Evolutionary conservation across 2,113 vertebrate genomes (phyloP).

Genomic region (Crotalus tigris): DNA sequence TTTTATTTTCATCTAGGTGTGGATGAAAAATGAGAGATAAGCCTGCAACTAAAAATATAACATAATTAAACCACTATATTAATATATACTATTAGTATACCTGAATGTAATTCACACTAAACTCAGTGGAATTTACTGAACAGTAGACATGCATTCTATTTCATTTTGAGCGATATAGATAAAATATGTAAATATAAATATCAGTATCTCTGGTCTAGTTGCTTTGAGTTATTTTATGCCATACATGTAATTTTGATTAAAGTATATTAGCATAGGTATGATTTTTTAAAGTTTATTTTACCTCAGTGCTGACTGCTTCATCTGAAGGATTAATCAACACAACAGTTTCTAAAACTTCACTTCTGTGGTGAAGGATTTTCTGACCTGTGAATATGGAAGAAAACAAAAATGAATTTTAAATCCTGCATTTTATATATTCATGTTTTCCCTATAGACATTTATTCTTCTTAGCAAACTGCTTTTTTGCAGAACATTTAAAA

Average conservation of each 20-base stretch:
- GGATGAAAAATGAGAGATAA: background rate
- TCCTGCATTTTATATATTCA: background rate
- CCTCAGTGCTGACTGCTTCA: constrained; percentile 95
- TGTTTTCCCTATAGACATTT: background rate
- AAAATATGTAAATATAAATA: accelerated
- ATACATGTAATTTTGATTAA: background rate
- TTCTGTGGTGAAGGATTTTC: constrained; percentile 97
- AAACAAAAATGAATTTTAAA: constrained; percentile 36
- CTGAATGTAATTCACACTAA: background rate
- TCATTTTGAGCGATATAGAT: background rate
- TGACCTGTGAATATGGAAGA: constrained; percentile 78
- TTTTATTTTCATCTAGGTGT: background rate
- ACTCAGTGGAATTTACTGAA: background rate
- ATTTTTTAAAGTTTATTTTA: constrained; percentile 48
- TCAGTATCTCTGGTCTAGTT: background rate
- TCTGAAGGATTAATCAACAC: constrained; percentile 97
- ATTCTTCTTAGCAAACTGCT: background rate
- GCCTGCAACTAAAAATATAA: background rate
- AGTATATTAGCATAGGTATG: background rate
- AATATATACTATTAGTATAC: background rate
- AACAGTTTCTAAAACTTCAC: constrained; percentile 91
- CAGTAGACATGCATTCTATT: background rate
- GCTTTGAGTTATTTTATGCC: background rate
- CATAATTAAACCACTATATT: background rate
- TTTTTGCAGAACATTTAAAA: background rate